These are phyloP conservation scores for Pammene fasciana DNA, from an alignment of 2,888 invertebrate genomes.

Conservation along the genomic window DNA sequence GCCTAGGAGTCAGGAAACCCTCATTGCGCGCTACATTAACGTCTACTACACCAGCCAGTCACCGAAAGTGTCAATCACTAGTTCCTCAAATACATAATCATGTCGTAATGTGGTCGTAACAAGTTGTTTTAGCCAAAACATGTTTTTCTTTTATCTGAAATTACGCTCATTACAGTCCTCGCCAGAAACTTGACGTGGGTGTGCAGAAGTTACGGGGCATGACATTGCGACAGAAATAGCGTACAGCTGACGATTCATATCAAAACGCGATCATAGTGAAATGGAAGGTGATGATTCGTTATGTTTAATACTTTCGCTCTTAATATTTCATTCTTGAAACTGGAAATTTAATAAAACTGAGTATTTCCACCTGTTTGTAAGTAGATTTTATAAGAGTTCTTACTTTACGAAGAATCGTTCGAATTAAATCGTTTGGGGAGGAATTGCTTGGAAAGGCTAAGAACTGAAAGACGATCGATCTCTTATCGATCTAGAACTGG, in stretches of 20 bases:
- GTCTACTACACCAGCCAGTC: no score
- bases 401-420: no score
- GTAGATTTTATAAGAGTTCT: no score
- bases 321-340: background rate
- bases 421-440: no score
- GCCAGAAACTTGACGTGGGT: slow-evolving; percentile 61
- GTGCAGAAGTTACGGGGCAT: slow-evolving; percentile 50
- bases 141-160: slow-evolving; percentile 19
- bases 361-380: no score
- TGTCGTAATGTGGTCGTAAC: slow-evolving; percentile 1
- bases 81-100: background rate
- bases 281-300: slow-evolving; percentile 23
- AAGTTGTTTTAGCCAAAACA: background rate
- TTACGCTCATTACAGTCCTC: slow-evolving; percentile 43
- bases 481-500: background rate
- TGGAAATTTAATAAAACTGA: no score
- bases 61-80: background rate
- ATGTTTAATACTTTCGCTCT: slow-evolving; percentile 17
- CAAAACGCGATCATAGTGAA: slow-evolving; percentile 50
- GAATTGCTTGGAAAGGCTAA: background rate
- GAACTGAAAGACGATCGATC: background rate
- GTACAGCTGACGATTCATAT: slow-evolving; percentile 65
- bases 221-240: slow-evolving; percentile 74
- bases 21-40: no score
- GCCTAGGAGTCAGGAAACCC: no score